Percentiles rank a stretch among this genome's conserved stretches.
These are phyloP conservation scores for Corvus moneduloides DNA, from an alignment of 2,113 vertebrate species.

Conservation along the genomic window DNA sequence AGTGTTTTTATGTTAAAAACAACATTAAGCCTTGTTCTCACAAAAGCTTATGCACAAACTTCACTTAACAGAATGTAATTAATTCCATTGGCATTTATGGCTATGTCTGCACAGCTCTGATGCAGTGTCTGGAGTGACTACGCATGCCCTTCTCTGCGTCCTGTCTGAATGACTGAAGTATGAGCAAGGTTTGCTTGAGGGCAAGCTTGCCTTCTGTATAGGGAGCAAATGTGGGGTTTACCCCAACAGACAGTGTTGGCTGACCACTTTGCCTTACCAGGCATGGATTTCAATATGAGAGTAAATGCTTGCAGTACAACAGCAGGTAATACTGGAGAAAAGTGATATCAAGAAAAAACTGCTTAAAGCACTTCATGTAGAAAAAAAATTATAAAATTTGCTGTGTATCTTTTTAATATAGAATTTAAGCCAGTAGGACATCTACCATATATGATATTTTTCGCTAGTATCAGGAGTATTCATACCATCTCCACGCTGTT, in stretches of 20 bases:
- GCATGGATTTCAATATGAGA: neutral
- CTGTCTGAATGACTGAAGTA: neutral
- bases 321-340: neutral
- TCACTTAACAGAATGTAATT: neutral
- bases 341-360: neutral
- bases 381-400: neutral
- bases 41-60: constrained; percentile 4
- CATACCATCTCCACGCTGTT: neutral
- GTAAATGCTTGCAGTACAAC: neutral
- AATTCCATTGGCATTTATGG: neutral
- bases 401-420: neutral
- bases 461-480: neutral
- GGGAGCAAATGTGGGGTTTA: neutral
- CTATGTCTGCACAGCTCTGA: neutral
- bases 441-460: neutral
- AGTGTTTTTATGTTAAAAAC: constrained; percentile 48
- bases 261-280: neutral
- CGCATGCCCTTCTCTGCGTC: accelerated
- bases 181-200: neutral
- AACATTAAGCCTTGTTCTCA: constrained; percentile 5
- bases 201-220: neutral
- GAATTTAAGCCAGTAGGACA: neutral
- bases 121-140: neutral
- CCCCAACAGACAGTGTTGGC: neutral
- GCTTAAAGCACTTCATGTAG: neutral